Base-by-base conservation (phyloP, 1,140 invertebrate species). In the Drosophila nannoptera region DNA sequence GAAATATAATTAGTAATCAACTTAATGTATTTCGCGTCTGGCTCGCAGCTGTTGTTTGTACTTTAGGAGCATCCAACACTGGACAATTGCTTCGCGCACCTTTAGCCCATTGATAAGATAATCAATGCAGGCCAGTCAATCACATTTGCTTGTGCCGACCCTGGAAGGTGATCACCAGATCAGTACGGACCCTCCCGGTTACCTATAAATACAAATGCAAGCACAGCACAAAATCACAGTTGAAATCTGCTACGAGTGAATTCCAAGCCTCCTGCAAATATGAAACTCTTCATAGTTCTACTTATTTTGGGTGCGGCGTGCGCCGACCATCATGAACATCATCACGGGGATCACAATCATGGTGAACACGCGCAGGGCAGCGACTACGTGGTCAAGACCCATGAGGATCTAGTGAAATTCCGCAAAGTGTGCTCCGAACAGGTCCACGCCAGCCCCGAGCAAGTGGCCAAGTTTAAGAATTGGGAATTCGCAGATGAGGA, bases 401-500 rank as follows among this genome's bases (percentile, higher is more conserved):
- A 82, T 5, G 84, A 76, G 5, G 84, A 89, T 59, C 54, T 89
- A 16, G 35, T 75, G 4, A 75, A 54, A 9, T 80, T 59, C 11
- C 84, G 88, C 11, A 16, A 55, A 6, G 22, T 62, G 0, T 89
- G 88, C n/a, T 63, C 63, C 5, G 68, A 71, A 9, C 53, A 73
- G 50, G 71, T 87, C 2, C 72, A 78, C n/a, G 77, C 84, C 36
- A 45, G 73, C 7, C 52, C 60, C 0, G 88, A 87, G 9, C 62
- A 73, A 5, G 62, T 89, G 38, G 75, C 74, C 36, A 75, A 89
- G 46, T 89, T 75, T 61, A 75, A 76, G 40, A 77, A 78, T 43
- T 88, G 84, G 81, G 60, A 88, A 22, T 89, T 69, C 32, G 66
- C 72, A 4, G 78, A 89, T 46, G 86, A 89, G 43, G 84, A 88